These are phyloP conservation scores for Dendronephthya gigantea DNA, from an alignment of 64 coral and sea anemone species.

Conservation along the genomic window DNA sequence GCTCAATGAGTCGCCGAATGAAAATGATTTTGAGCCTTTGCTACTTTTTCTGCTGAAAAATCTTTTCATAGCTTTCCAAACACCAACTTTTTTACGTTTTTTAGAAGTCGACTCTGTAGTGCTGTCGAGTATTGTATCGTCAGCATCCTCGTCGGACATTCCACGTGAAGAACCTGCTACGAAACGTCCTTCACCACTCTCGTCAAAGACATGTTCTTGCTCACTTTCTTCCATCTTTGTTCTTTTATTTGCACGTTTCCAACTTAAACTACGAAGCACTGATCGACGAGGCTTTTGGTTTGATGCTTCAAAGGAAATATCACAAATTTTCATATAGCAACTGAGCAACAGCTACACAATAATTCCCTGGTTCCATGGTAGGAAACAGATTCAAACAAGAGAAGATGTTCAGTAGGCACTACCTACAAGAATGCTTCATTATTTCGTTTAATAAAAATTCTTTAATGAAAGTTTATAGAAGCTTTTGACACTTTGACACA, in stretches of 20 bases:
- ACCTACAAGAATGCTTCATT: too few species aligned
- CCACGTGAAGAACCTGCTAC: background rate
- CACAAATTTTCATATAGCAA: background rate
- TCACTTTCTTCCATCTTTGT: background rate
- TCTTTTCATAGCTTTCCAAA: conserved; percentile 12
- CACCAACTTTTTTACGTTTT: background rate
- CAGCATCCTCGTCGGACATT: background rate
- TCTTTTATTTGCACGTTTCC: background rate
- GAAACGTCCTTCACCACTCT: background rate
- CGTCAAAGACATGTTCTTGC: background rate
- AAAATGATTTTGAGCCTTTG: conserved; percentile 4
- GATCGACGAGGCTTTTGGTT: background rate
- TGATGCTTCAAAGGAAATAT: background rate
- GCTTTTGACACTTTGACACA: too few species aligned
- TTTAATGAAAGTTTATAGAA: too few species aligned
- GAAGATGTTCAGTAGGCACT: too few species aligned
- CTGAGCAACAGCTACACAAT: too few species aligned
- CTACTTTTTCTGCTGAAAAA: conserved; percentile 3
- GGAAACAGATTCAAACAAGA: too few species aligned
- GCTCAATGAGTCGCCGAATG: background rate
- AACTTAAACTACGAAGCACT: background rate
- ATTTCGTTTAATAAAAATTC: too few species aligned
- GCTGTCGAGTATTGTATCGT: background rate
- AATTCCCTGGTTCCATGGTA: too few species aligned
- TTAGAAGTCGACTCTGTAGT: background rate